Evolutionary conservation across 2,113 vertebrate species (phyloP).

Genomic region (Neodon shergylaensis): DNA sequence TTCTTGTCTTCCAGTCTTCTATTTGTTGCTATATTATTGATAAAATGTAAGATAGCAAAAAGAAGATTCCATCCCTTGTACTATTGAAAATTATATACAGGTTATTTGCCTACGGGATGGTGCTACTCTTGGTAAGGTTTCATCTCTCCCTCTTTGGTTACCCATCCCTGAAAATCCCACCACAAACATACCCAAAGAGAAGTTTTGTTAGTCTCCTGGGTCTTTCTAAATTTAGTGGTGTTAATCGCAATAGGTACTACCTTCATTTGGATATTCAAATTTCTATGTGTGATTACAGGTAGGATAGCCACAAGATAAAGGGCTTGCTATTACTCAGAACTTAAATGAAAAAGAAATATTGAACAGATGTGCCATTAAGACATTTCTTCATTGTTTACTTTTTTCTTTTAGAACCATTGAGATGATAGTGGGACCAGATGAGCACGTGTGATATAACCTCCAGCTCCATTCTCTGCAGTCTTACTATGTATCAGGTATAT

Average conservation of each 20-base stretch:
- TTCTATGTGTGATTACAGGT: neutral
- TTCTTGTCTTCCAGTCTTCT: neutral
- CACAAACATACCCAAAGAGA: too few species aligned
- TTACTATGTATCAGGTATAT: neutral
- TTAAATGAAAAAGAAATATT: neutral
- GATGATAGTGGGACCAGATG: neutral
- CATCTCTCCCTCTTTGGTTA: neutral
- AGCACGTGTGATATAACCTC: neutral
- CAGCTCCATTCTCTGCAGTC: neutral
- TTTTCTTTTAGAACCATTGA: neutral
- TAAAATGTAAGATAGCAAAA: neutral
- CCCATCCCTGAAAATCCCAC: neutral
- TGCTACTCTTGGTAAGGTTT: neutral
- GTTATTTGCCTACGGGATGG: neutral
- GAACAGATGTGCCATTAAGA: neutral
- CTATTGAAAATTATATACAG: neutral
- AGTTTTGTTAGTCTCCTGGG: neutral
- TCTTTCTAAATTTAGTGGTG: neutral
- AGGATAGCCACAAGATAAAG: neutral
- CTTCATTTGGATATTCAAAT: neutral
- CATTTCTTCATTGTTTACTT: neutral
- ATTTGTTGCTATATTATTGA: neutral
- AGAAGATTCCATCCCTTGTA: neutral
- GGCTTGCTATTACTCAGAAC: neutral
- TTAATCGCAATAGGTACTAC: neutral